phyloP scores from a whole-genome alignment of 2,113 vertebrate species.

The Cervus canadensis region DNA sequence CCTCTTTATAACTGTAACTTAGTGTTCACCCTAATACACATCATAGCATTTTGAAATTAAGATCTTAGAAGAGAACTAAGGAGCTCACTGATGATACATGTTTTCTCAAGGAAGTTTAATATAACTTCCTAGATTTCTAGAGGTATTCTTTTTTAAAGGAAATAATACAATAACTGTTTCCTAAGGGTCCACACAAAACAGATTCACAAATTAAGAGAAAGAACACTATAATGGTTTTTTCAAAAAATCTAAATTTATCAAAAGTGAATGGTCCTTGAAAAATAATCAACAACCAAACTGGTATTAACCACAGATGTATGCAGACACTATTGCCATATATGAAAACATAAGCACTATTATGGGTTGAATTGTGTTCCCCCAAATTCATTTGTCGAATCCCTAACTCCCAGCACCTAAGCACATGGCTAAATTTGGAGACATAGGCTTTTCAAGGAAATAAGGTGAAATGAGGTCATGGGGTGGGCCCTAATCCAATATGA shows the following conservation, averaged over 20 bases:
- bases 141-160: not conserved
- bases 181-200: not conserved
- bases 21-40: not conserved
- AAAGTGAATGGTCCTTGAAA: not conserved
- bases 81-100: not conserved
- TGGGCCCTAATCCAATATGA: not conserved
- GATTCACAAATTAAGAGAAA: not conserved
- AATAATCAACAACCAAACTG: not conserved
- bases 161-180: not conserved
- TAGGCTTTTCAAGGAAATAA: not conserved
- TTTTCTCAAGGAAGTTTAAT: not conserved
- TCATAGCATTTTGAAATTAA: not conserved
- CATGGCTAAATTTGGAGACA: not conserved
- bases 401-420: not conserved
- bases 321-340: not conserved
- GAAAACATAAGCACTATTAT: not conserved
- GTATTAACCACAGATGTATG: not conserved
- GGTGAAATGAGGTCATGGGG: not conserved
- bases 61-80: not conserved
- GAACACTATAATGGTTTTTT: not conserved
- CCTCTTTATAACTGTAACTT: not conserved
- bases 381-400: not conserved
- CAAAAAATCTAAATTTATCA: not conserved
- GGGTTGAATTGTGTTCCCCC: not conserved
- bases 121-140: not conserved